Evolutionary conservation across 2,797 vertebrate species (phyloP), one percentile per base, ranked within the genome.

Genomic region (Hyperoplus lanceolatus): DNA sequence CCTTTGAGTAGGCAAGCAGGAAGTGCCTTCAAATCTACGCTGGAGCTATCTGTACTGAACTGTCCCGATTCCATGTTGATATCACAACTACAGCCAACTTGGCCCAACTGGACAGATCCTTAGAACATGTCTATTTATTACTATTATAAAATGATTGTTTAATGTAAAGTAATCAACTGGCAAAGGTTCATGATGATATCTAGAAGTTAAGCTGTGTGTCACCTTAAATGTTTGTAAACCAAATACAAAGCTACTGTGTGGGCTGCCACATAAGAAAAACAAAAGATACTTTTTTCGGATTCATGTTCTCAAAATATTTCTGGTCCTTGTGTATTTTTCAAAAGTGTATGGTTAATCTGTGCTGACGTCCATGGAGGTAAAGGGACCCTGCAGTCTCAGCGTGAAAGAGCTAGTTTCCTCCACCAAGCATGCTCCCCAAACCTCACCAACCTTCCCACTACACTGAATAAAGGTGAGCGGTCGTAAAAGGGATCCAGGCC

Each of bases 401-500:
- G 95, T 96, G 95, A 98, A 98, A 99, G 97, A 99, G 97, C 98
- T 98, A 97, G 97, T 96, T 96, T 97, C 97, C 96, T 97, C 93
- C 96, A 96, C 95, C 97, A 95, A 29, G 97, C 97, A 96, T 97
- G 96, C 97, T 96, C 96, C 96, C 95, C 94, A 95, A 96, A 97
- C 97, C 97, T 97, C 97, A 99, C 98, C 97, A 99, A 99, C 98
- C 98, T 99, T 97, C 98, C 98, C 96, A 99, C 98, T 97, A 99
- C 96, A 98, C 97, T 99, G 98, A 99, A 99, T 97, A 99, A 97
- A 94, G 98, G 97, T 89, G 97, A 96, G 95, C 98, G 97, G 96
- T 99, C 98, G 96, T 98, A 99, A 99, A 99, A 99, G 90, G 98
- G 98, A 96, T 99, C 98, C 95, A 95, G 97, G 96, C 97, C 96